A percentile compares a stretch with the other conserved stretches of the same genome.
phyloP scores from a whole-genome alignment of 1,140 invertebrate genomes.

The Phymastichus coffea region DNA sequence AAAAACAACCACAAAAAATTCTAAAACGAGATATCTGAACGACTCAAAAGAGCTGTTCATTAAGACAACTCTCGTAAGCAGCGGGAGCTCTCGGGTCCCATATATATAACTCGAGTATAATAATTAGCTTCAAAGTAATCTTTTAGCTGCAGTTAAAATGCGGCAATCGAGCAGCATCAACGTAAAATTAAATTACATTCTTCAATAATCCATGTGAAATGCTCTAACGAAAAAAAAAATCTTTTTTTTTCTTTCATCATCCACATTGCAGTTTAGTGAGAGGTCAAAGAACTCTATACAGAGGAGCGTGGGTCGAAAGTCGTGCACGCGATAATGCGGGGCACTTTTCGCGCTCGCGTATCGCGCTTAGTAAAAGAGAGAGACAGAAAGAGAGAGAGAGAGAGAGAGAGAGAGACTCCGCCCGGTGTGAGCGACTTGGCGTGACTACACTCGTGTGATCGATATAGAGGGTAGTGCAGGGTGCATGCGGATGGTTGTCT shows the following conservation, averaged over 20 bases:
- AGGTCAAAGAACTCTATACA: background rate
- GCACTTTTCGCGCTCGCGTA: conserved; percentile 16
- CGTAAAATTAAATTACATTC: conserved; percentile 28
- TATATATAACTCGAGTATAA: conserved; percentile 15
- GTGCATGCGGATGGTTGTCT: too few relatives aligned
- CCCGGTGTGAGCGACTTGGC: background rate
- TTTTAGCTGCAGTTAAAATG: conserved; percentile 21
- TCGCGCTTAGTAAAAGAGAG: too few relatives aligned
- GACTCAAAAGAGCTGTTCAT: conserved; percentile 20
- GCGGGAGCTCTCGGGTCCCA: too few relatives aligned
- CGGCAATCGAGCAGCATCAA: conserved; percentile 25
- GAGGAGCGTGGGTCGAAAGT: background rate
- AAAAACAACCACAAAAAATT: too few relatives aligned
- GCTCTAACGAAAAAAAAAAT: too few relatives aligned
- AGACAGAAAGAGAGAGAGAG: too few relatives aligned
- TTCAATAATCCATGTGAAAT: conserved; percentile 24
- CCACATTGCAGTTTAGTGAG: too few relatives aligned
- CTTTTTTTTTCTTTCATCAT: too few relatives aligned
- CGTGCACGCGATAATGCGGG: conserved; percentile 21
- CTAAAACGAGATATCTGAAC: conserved; percentile 6
- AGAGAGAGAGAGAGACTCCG: background rate
- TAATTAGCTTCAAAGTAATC: conserved; percentile 27
- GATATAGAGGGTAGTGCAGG: conserved; percentile 1
- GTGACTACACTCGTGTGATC: conserved; percentile 13
- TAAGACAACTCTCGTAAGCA: conserved; percentile 5